Conservation (phyloP, 2,797 vertebrate genomes). For the Echiichthys vipera region DNA sequence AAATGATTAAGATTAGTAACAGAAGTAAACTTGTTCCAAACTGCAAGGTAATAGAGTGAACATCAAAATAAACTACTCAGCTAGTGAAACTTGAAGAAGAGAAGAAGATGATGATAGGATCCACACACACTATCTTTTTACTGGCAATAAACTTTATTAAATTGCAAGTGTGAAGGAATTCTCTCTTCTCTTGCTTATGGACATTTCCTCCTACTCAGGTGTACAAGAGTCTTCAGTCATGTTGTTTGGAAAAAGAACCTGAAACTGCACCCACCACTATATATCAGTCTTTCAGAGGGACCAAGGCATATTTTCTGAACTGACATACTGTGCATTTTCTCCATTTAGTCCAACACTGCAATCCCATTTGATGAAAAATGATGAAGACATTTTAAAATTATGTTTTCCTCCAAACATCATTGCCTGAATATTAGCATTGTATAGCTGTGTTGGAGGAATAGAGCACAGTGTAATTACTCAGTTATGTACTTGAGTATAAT, state of each 20-base stretch:
- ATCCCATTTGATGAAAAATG: not conserved
- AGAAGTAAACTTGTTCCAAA: not conserved
- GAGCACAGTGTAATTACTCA: not conserved
- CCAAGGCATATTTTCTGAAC: not conserved
- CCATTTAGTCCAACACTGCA: not conserved
- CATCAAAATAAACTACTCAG: not conserved
- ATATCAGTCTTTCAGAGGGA: not conserved
- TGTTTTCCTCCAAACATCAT: not conserved
- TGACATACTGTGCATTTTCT: not conserved
- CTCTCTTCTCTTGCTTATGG: no score
- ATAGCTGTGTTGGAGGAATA: not conserved
- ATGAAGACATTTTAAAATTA: not conserved
- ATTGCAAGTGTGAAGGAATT: no score
- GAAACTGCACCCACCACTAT: not conserved
- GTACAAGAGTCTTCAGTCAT: no score
- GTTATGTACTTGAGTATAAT: not conserved
- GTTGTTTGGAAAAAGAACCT: not conserved
- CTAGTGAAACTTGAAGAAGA: not conserved
- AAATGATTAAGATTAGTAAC: no score
- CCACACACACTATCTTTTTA: no score
- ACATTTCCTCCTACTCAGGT: no score
- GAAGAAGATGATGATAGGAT: no score
- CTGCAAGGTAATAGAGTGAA: not conserved
- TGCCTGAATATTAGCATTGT: no score
- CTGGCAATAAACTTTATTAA: no score